Percentiles rank a stretch among this genome's conserved stretches.
These are phyloP conservation scores for Euplexia lucipara DNA, from an alignment of 2,888 invertebrate species.

Conservation along the genomic window DNA sequence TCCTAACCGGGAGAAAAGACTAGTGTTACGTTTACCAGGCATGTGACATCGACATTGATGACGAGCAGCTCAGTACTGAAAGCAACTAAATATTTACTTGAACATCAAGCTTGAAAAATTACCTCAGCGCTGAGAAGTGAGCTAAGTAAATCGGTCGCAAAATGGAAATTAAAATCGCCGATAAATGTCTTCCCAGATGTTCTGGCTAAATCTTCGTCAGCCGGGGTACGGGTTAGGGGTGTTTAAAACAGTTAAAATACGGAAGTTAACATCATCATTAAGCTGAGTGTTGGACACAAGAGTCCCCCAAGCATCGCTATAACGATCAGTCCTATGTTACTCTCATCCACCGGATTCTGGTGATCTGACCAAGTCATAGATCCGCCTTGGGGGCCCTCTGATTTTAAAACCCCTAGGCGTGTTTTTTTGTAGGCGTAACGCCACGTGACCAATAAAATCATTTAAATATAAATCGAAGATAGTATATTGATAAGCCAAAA, in stretches of 20 bases:
- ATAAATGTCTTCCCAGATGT: constrained; percentile 9
- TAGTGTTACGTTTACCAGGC: constrained; percentile 60
- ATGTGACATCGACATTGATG: constrained; percentile 37
- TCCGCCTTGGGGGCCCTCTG: neutral
- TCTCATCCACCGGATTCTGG: neutral
- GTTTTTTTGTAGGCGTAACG: neutral
- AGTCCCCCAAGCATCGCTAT: neutral
- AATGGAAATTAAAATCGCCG: neutral
- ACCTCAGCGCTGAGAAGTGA: constrained; percentile 33
- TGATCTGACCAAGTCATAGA: neutral
- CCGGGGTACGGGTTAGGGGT: neutral
- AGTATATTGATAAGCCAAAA: neutral
- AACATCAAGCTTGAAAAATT: constrained; percentile 37
- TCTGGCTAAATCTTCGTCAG: constrained; percentile 12
- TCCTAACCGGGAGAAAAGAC: constrained; percentile 74
- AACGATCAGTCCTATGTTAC: neutral
- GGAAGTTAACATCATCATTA: constrained; percentile 7
- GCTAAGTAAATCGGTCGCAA: neutral
- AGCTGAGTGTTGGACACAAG: neutral
- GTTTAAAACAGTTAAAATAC: constrained; percentile 1
- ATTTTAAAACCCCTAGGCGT: neutral
- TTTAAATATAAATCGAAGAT: neutral
- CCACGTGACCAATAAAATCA: constrained; percentile 6
- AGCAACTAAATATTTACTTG: constrained; percentile 50
- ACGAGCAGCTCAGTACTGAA: constrained; percentile 44